A percentile compares a stretch with the other conserved stretches of the same genome.
phyloP scores from a whole-genome alignment of 2,113 vertebrate species.

The Crypturellus undulatus region DNA sequence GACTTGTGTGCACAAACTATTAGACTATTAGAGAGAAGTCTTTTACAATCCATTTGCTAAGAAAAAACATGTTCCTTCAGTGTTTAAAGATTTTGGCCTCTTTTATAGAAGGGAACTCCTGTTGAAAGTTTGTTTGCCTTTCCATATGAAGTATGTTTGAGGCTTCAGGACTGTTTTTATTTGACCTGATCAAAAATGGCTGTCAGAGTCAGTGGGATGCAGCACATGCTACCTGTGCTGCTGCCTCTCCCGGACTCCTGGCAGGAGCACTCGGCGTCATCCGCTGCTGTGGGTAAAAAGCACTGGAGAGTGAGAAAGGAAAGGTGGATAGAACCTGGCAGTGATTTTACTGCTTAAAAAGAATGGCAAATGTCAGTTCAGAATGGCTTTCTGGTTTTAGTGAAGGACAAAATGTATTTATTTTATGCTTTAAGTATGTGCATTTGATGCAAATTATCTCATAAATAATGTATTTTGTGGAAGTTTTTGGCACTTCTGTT shows the following conservation, averaged over 20 bases:
- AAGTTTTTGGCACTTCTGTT: not conserved
- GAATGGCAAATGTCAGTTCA: not conserved
- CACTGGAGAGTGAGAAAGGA: not conserved
- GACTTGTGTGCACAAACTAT: not conserved
- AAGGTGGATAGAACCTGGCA: not conserved
- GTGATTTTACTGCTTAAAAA: not conserved
- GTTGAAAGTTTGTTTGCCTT: not conserved
- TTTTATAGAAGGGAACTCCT: not conserved
- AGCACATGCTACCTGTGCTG: not conserved
- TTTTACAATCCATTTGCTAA: not conserved
- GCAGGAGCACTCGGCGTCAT: not conserved
- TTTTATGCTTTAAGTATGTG: not conserved
- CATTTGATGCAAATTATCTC: not conserved
- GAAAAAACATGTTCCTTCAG: not conserved
- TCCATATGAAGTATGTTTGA: not conserved
- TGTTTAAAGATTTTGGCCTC: not conserved
- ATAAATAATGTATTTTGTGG: not conserved
- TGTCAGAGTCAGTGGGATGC: not conserved
- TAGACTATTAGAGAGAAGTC: not conserved
- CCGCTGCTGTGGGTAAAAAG: not conserved
- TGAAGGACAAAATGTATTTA: not conserved
- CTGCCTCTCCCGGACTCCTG: not conserved
- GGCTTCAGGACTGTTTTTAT: not conserved
- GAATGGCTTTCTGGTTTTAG: not conserved
- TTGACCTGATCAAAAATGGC: not conserved